Conservation (phyloP, 2,888 invertebrate genomes). For the Agonum fuliginosum region DNA sequence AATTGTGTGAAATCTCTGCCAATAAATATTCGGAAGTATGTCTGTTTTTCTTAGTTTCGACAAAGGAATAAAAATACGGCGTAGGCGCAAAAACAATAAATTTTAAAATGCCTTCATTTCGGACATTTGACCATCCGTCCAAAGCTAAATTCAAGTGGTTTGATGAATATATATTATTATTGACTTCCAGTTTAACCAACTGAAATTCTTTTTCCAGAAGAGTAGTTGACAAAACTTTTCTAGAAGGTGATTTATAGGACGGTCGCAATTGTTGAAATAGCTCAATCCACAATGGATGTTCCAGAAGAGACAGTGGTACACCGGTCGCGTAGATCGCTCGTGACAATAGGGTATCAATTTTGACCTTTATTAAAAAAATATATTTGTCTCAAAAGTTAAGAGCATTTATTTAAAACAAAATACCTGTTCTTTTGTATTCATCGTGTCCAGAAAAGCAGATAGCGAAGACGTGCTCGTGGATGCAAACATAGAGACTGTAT, state of each 20-base stretch:
- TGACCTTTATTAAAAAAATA: too few relatives aligned
- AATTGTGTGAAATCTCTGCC: constrained; percentile 54
- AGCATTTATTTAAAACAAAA: too few relatives aligned
- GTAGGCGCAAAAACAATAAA: constrained; percentile 65
- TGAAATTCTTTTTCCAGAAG: neutral
- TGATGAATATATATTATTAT: neutral
- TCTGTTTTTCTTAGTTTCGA: constrained; percentile 62
- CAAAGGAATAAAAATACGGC: constrained; percentile 64
- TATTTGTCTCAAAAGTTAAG: too few relatives aligned
- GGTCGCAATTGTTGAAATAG: constrained; percentile 14
- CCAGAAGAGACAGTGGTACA: neutral
- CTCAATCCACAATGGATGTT: neutral
- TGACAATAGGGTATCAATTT: too few relatives aligned
- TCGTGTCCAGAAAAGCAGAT: too few relatives aligned
- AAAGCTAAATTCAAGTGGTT: neutral
- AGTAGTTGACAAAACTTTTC: neutral
- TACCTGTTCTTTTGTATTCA: too few relatives aligned
- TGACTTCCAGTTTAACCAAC: neutral
- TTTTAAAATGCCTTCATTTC: constrained; percentile 64
- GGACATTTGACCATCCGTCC: constrained; percentile 61
- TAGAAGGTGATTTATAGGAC: neutral
- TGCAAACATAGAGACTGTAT: too few relatives aligned
- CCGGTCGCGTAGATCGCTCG: neutral
- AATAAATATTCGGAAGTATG: constrained; percentile 64
- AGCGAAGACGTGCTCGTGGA: too few relatives aligned